Evolutionary conservation across 2,113 vertebrate genomes (phyloP), one percentile per base, ranked within the genome.

Genomic region (Mus pahari): DNA sequence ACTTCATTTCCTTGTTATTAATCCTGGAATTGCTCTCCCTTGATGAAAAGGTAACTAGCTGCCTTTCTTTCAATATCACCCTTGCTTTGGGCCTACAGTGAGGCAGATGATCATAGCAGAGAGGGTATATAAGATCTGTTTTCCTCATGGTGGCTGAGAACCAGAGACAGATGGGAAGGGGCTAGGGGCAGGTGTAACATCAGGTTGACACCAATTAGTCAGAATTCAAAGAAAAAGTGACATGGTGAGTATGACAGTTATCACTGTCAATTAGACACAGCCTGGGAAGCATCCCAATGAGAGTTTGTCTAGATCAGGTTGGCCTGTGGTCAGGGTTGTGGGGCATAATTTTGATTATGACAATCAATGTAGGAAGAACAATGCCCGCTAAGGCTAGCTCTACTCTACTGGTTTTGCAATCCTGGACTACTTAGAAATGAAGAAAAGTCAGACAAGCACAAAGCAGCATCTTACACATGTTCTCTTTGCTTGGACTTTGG

Each of bases 21-120:
- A 68, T 92, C 95, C 77, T 91, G 48, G 5, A 60, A 70, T 89
- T 89, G 88, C 73, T 87, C 55, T 96, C 53, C 93, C 70, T 94
- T 88, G 31, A 33, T 82, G 17, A 20, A 64, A 92, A 73, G 53
- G n/a, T 89, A 50, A 19, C 39, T 53, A 75, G 1, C 92, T 86
- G 79, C 45, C 58, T 88, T 96, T 93, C 79, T 90, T 68, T 24
- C 20, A 93, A 55, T 26, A 50, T 78, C 71, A 90, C 60, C 77
- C 91, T 93, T 55, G 87, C 81, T 62, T 62, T 62, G n/a, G 81
- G 81, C 58, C 58, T 58, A 42, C 7, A 16, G 58, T 42, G 58
- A 83, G 24, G n/a, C 58, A 83, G 81, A 83, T 5, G n/a, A 83
- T 62, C 26, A 28, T 17, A 60, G n/a, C 24, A 62, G 81, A 42